A percentile compares a stretch with the other conserved stretches of the same genome.
These are phyloP conservation scores for Bembecia ichneumoniformis DNA, from an alignment of 2,888 invertebrate species.

Conservation along the genomic window DNA sequence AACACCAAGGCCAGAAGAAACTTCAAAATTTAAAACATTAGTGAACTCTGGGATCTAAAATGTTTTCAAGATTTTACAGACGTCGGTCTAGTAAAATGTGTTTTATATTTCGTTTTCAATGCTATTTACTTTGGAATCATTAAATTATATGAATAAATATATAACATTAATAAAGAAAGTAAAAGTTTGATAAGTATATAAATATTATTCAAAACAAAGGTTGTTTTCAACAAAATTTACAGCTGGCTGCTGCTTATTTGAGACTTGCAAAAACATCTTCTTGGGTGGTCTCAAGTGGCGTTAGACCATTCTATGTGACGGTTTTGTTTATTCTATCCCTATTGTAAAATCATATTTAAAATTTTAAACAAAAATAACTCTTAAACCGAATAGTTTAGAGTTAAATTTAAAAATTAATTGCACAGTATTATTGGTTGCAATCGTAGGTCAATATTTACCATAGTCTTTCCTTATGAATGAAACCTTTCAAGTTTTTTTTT, in stretches of 20 bases:
- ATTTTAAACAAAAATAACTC: constrained; percentile 7
- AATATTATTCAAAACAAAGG: not conserved
- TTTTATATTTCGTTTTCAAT: no score
- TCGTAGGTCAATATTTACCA: constrained; percentile 55
- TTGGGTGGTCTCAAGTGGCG: constrained; percentile 68
- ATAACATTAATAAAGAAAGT: not conserved
- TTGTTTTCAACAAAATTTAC: not conserved
- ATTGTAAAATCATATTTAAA: constrained; percentile 10
- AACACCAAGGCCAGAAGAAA: no score
- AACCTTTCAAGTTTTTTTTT: constrained; percentile 30
- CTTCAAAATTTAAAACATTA: no score
- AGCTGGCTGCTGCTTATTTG: constrained; percentile 46
- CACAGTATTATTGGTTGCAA: constrained; percentile 24
- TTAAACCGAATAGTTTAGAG: constrained; percentile 1
- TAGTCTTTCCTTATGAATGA: constrained; percentile 63
- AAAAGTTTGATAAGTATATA: not conserved
- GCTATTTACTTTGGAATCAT: no score
- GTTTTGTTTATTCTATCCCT: constrained; percentile 40
- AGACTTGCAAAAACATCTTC: constrained; percentile 44
- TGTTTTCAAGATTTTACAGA: no score
- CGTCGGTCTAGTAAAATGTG: no score
- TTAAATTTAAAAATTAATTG: constrained; percentile 7
- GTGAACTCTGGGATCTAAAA: no score
- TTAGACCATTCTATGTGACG: constrained; percentile 49
- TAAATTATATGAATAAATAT: no score